Conservation (phyloP, 2,113 vertebrate genomes). For the Microcebus ravelobensis region DNA sequence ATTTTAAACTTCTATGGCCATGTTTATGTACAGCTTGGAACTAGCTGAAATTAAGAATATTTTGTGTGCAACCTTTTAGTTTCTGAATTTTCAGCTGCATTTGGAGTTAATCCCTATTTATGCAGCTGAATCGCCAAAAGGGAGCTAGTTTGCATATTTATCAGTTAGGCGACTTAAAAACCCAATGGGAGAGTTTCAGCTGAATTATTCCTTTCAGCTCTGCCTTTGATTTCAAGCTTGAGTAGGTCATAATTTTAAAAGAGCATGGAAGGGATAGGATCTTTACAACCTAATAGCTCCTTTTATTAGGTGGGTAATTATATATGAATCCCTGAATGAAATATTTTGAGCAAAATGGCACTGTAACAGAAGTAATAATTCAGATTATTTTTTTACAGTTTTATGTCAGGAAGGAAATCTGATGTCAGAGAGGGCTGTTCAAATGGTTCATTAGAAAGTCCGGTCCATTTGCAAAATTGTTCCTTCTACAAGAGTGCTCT, state of each 20-base stretch:
- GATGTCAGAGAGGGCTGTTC: conserved; percentile 80
- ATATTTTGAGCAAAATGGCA: conserved; percentile 85
- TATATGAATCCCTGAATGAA: conserved; percentile 84
- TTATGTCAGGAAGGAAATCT: conserved; percentile 69
- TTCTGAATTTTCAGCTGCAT: conserved; percentile 76
- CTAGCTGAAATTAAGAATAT: conserved; percentile 68
- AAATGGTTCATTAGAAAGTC: conserved; percentile 79
- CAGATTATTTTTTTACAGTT: conserved; percentile 81
- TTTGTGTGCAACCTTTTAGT: conserved; percentile 56
- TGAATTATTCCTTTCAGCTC: conserved; percentile 84
- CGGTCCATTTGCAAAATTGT: conserved; percentile 66
- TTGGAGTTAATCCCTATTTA: conserved; percentile 83
- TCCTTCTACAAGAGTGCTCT: conserved; percentile 66
- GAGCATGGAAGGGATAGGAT: conserved; percentile 84
- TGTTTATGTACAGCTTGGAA: conserved; percentile 63
- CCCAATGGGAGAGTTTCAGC: conserved; percentile 78
- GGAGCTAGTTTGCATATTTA: conserved; percentile 85
- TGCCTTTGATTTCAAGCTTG: conserved; percentile 88
- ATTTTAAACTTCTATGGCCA: conserved; percentile 18
- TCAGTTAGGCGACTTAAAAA: conserved; percentile 84
- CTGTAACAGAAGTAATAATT: conserved; percentile 84
- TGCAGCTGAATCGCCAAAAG: conserved; percentile 80
- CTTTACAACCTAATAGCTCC: conserved; percentile 87
- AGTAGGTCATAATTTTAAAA: conserved; percentile 86
- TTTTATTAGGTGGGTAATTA: conserved; percentile 87